Base-by-base conservation (phyloP, 2,113 vertebrate genomes). In the Carlito syrichta region DNA sequence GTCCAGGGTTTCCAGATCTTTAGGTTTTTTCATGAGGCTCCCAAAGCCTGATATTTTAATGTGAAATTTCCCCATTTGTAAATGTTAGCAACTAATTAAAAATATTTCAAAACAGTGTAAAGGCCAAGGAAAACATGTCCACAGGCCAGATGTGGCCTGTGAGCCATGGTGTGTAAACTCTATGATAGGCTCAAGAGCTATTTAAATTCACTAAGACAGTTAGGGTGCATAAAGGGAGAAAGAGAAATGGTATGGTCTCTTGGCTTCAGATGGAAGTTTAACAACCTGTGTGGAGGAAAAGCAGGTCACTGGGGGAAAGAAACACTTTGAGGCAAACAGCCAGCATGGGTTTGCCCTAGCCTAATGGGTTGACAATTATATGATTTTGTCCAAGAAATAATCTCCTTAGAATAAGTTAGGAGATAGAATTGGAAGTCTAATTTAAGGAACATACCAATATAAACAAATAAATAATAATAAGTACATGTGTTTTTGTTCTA, bases 41-140 rank as follows among this genome's bases (percentile, higher is more conserved):
- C 85, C 43, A 35, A 82, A 92, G 43, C 73, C 90, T 87, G 45
- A 58, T 45, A 32, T 63, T 94, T 94, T 82, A 77, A 87, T 68
- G 58, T 76, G 40, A 95, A 93, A 89, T 91, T 66, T 95, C 94
- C 86, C 82, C 74, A 86, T 94, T 69, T 83, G 89, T 96, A 86
- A 96, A 95, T 94, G 66, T 89, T 96, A 93, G 78, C 86, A 74
- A 93, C 73, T 78, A 97, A 96, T 95, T 95, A 78, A 94, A 89
- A 91, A 83, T 86, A 89, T 93, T 71, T 94, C 66, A 85, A 93
- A 97, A 95, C 73, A 93, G 52, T 19, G 2, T 13, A 17, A 40
- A 88, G 32, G 94, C 97, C 96, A 95, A 97, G 40, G 50, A 93
- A 96, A 94, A 92, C 78, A 86, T 69, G 82, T 86, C 62, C 85